Percentiles rank a stretch among this genome's conserved stretches.
These are phyloP conservation scores for Conchocele bisecta DNA, from an alignment of 2,888 invertebrate genomes.

Conservation along the genomic window DNA sequence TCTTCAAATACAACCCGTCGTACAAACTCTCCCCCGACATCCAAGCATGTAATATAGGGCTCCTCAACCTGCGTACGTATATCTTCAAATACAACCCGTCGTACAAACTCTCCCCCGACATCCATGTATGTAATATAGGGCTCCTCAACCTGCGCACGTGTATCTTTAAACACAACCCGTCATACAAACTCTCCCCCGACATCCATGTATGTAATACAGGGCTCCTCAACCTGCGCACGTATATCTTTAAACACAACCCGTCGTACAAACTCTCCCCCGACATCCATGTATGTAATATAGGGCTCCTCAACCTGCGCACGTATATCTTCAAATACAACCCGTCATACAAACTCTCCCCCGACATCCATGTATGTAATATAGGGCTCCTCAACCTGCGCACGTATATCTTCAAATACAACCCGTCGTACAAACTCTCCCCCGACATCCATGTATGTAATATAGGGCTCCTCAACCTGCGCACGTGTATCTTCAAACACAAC, in stretches of 20 bases:
- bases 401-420: conserved; percentile 94
- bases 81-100: conserved; percentile 94
- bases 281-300: too few relatives aligned
- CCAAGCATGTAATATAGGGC: conserved; percentile 87
- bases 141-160: conserved; percentile 93
- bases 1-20: too few relatives aligned
- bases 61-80: conserved; percentile 93
- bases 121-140: conserved; percentile 87
- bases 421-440: conserved; percentile 89
- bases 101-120: conserved; percentile 87
- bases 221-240: too few relatives aligned
- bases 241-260: too few relatives aligned
- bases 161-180: conserved; percentile 93
- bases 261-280: too few relatives aligned
- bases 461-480: conserved; percentile 92
- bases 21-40: conserved; percentile 87
- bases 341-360: too few relatives aligned
- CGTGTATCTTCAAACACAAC: conserved; percentile 94
- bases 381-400: conserved; percentile 93
- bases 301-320: too few relatives aligned
- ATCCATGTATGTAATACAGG: too few relatives aligned
- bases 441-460: conserved; percentile 84
- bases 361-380: too few relatives aligned
- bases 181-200: too few relatives aligned
- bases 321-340: too few relatives aligned